Evolutionary conservation across 2,888 invertebrate species (phyloP).

Genomic region (Lacanobia wlatinum): DNA sequence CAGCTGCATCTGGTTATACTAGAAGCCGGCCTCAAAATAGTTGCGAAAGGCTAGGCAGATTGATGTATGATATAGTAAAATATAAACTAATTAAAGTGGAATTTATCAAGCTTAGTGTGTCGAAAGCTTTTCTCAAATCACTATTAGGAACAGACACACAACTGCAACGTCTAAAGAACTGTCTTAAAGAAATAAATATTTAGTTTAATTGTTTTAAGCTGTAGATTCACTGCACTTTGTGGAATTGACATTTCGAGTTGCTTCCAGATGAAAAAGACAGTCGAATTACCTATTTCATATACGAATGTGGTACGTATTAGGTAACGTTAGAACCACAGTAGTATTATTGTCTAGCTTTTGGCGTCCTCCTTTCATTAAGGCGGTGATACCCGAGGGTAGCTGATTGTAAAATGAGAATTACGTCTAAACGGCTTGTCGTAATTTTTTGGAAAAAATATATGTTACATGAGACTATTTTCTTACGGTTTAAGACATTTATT

Average conservation of each 20-base stretch:
- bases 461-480: no score
- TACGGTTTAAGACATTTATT: no score
- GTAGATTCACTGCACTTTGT: slow-evolving; percentile 59
- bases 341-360: no score
- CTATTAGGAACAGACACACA: not conserved
- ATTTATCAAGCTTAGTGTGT: not conserved
- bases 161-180: not conserved
- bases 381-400: no score
- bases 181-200: not conserved
- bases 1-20: not conserved
- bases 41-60: not conserved
- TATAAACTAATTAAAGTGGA: no score
- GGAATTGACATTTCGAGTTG: slow-evolving; percentile 60
- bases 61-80: not conserved
- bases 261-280: slow-evolving; percentile 57
- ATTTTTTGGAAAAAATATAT: no score
- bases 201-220: slow-evolving; percentile 11
- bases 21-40: not conserved
- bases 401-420: no score
- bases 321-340: slow-evolving; percentile 15
- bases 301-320: no score
- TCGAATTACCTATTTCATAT: not conserved
- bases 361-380: no score
- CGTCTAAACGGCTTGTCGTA: no score
- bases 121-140: not conserved